phyloP scores from a whole-genome alignment of 2,797 vertebrate species.

The Erethizon dorsatum region DNA sequence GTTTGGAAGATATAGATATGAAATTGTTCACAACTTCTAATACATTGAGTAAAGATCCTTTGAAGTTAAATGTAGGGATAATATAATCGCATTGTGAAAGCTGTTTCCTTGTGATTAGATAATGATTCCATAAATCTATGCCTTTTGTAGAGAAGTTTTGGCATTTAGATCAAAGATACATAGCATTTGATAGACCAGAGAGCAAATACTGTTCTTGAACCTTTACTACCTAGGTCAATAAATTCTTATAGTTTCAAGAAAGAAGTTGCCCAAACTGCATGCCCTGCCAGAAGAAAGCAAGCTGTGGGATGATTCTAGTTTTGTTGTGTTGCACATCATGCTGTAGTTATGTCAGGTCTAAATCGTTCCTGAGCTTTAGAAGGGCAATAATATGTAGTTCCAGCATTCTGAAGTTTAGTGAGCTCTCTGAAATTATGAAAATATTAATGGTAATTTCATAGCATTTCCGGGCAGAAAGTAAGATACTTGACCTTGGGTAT shows the following conservation, averaged over 20 bases:
- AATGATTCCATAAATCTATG: not conserved
- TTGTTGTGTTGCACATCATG: not conserved
- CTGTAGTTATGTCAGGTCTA: slow-evolving; percentile 15
- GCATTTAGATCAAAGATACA: slow-evolving; percentile 37
- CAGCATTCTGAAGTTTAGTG: not conserved
- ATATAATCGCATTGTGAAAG: not conserved
- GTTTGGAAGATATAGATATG: slow-evolving; percentile 1
- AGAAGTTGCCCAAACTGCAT: not conserved
- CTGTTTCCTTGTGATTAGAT: slow-evolving; percentile 52
- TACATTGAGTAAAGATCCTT: slow-evolving; percentile 22
- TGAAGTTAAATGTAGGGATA: not conserved
- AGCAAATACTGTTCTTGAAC: slow-evolving; percentile 22
- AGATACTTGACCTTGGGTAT: not conserved
- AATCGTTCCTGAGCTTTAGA: slow-evolving; percentile 48
- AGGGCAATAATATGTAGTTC: not conserved
- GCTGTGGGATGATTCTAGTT: slow-evolving; percentile 18
- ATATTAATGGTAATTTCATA: not conserved
- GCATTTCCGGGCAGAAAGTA: slow-evolving; percentile 25
- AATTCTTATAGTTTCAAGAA: not conserved
- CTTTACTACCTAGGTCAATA: not conserved
- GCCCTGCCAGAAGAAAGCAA: not conserved
- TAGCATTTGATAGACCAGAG: slow-evolving; percentile 38
- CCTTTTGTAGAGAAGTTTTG: slow-evolving; percentile 28
- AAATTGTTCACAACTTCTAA: slow-evolving; percentile 54
- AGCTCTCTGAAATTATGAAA: slow-evolving; percentile 51